Evolutionary conservation across 2,888 invertebrate genomes (phyloP), one percentile per base, ranked within the genome.

Genomic region (Lepidochrysops patricia): DNA sequence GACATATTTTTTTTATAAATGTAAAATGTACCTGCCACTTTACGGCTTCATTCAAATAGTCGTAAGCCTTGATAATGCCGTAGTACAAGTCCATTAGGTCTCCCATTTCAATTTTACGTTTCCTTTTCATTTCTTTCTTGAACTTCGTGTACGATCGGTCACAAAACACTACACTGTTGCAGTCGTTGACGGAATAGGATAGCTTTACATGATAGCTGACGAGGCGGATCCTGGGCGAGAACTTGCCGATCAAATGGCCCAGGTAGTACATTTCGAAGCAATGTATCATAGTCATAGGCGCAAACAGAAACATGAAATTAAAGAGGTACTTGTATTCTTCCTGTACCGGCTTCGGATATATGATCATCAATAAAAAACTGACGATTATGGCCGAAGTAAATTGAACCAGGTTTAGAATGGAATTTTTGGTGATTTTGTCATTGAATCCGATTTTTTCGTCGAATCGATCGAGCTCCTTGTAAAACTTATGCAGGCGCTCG

Each of bases 11-110:
- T n/a, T n/a, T n/a, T n/a, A n/a, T n/a, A n/a, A n/a, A n/a, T n/a
- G 27, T 61, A 60, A 15, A 35, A 62, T 63, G 69, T 69, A 83
- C 84, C 81, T 82, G 82, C 81, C 81, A 84, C 65, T 82, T 82
- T 23, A 83, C 73, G 1, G 82, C 77, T 60, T 79, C 76, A 34
- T 76, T 74, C 59, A 84, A 69, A 62, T 62, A 74, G 54, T 78
- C 74, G 35, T 77, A 77, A n/a, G 77, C 67, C 60, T 73, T 76
- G 7, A 79, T 76, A 15, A 78, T 66, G 25, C 72, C 73, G 27
- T 81, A 73, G 62, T 82, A 83, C 5, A 80, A 69, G 52, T 80
- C 73, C 76, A 82, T 80, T 57, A 80, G 60, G 52, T 73, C 76
- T 7, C 70, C 74, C 75, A 81, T 79, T 56, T 72, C 67, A 2